Evolutionary conservation across 1,140 invertebrate genomes (phyloP).

Genomic region (Dinoponera quadriceps): DNA sequence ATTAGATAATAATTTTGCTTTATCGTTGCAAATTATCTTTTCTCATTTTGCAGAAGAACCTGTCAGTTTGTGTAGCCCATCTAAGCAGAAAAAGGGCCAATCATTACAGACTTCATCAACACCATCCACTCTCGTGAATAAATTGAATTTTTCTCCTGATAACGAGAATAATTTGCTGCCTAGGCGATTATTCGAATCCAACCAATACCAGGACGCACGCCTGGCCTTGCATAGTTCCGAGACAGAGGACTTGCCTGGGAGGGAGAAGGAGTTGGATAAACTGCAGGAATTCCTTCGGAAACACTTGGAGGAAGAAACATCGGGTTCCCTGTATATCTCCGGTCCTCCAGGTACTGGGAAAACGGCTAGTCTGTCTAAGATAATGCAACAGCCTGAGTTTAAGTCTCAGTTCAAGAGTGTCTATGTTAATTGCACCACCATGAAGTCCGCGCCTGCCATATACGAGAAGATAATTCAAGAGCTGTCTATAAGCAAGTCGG

Average conservation of each 20-base stretch:
- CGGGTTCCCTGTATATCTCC: conserved; percentile 96
- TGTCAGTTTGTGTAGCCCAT: conserved; percentile 64
- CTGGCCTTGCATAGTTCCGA: conserved; percentile 90
- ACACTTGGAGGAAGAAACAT: conserved; percentile 88
- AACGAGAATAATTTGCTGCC: conserved; percentile 69
- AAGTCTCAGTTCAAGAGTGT: conserved; percentile 88
- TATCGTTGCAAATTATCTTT: neutral
- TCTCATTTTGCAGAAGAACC: conserved; percentile 35
- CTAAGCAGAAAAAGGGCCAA: conserved; percentile 73
- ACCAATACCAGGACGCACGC: conserved; percentile 87
- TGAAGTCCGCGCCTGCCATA: conserved; percentile 91
- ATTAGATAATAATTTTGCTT: too few species aligned
- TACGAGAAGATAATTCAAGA: conserved; percentile 90
- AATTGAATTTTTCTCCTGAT: conserved; percentile 68
- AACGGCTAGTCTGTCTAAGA: conserved; percentile 93
- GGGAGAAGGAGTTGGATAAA: conserved; percentile 91
- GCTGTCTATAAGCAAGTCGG: conserved; percentile 85
- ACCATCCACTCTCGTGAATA: conserved; percentile 73
- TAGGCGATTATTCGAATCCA: conserved; percentile 75
- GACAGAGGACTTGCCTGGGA: conserved; percentile 89
- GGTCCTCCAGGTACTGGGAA: conserved; percentile 99
- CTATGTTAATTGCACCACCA: conserved; percentile 93
- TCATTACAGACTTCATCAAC: conserved; percentile 67
- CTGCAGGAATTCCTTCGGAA: conserved; percentile 90
- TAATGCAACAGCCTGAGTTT: conserved; percentile 88